Evolutionary conservation across 2,797 vertebrate genomes (phyloP), one percentile per base, ranked within the genome.

Genomic region (Fringilla coelebs): DNA sequence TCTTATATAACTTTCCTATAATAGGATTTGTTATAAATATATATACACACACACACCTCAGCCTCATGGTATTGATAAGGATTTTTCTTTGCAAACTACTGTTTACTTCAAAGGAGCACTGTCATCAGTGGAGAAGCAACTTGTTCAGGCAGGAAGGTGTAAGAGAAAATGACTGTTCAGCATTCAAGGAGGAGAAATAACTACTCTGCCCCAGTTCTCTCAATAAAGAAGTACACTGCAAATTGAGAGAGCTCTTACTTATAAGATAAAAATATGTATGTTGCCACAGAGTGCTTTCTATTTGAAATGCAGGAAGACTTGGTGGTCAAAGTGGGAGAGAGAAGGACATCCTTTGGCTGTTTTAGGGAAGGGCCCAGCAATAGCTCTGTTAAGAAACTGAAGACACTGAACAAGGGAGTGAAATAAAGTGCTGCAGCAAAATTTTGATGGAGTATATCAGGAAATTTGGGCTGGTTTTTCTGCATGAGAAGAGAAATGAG

Each of bases 71-170:
- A 65, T 26, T 46, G 52, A 72, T 82, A 45, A 41, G 26, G 31
- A 79, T 43, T 94, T 93, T 93, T 88, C 31, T 32, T 93, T 85
- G 46, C 41, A 52, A 77, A 75, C 25, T 62, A 45, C 20, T 16
- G 41, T 73, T 90, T 88, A 73, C 43, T 92, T 92, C 68, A 91
- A 80, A 88, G 85, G 34, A 91, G 38, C 60, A 93, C 48, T 13
- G 28, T 81, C 85, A 67, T 65, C 83, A 78, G 58, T 36, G 29
- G 38, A 89, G 54, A 89, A 62, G n/a, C 32, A 78, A 52, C 66
- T 92, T 6, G 2, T 71, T 93, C 82, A 85, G n/a, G 63, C 38
- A 61, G 65, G 29, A 75, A 74, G 26, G 31, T 71, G 21, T 32
- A 85, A 87, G 32, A 86, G 40, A 74, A 91, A 84, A 80, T 2